Evolutionary conservation across 2,888 invertebrate genomes (phyloP), one percentile per base, ranked within the genome.

Genomic region (Acrobasis consociella): DNA sequence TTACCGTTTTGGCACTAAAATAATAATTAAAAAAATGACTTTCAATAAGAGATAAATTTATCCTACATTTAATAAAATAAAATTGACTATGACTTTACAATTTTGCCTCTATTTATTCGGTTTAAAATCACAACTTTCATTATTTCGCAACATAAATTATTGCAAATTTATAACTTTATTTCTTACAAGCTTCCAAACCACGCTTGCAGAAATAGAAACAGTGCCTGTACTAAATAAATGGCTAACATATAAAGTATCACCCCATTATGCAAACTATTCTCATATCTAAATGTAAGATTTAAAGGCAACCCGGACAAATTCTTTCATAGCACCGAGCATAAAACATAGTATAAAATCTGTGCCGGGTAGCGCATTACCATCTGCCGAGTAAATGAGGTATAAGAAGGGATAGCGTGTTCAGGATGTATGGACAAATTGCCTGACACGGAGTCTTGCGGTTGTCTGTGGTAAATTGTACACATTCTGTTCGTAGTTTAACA

Each of bases 361-460:
- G 53, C 16, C 37, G 38, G 38, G 15, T 0, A 38, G 15, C 51
- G 16, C 38, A 55, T 55, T 55, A 55, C 38, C 53, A 55, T 55
- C 38, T 7, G 52, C 46, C 46, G 38, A 37, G 53, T 55, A 55
- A 55, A 55, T 55, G 53, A 55, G 53, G 53, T 55, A 55, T 55
- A 10, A 55, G 53, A 38, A 55, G 38, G 53, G 53, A 55, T 55
- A 55, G 53, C 53, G 53, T 37, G 53, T 38, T 38, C 53, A 55
- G 38, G 53, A 55, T 55, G 38, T 55, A 55, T 55, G 38, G 53
- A 55, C 53, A 55, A 38, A 55, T 55, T 55, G 15, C 53, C 38
- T n/a, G 46, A 46, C 46, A 46, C 38, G 38, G 37, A 38, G 31
- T 52, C 31, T 52, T 13, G 46, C n/a, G 46, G 46, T 31, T 31